Percentiles rank a stretch among this genome's conserved stretches.
Evolutionary conservation across 2,888 invertebrate species (phyloP).

Genomic region (Agonopterix arenella): DNA sequence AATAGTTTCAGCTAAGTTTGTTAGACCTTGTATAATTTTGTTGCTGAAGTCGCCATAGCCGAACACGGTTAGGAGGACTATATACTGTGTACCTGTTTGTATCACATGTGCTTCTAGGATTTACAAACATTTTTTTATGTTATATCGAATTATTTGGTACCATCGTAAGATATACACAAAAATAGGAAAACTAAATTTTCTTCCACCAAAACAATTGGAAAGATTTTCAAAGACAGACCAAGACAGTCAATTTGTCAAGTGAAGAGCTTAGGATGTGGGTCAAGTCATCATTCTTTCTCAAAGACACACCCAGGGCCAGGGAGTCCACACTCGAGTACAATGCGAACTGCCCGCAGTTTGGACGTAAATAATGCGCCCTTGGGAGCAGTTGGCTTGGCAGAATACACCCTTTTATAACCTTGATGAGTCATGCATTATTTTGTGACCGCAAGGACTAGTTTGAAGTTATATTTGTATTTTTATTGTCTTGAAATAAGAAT

Average conservation of each 20-base stretch:
- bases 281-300: slow-evolving; percentile 35
- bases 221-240: neutral
- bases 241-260: slow-evolving; percentile 17
- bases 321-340: slow-evolving; percentile 35
- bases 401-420: slow-evolving; percentile 47
- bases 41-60: too few species aligned
- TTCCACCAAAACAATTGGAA: too few species aligned
- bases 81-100: too few species aligned
- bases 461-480: neutral
- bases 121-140: too few species aligned
- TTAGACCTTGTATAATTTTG: too few species aligned
- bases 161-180: too few species aligned
- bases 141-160: too few species aligned
- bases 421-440: slow-evolving; percentile 19
- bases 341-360: slow-evolving; percentile 33
- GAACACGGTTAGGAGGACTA: too few species aligned
- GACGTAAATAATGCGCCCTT: slow-evolving; percentile 47
- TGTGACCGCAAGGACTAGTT: slow-evolving; percentile 10
- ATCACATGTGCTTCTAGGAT: too few species aligned
- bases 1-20: too few species aligned
- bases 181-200: too few species aligned
- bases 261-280: slow-evolving; percentile 29
- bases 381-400: slow-evolving; percentile 39
- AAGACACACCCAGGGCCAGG: slow-evolving; percentile 8
- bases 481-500: too few species aligned